Base-by-base conservation (phyloP, 2,797 vertebrate species). In the Podargus strigoides region DNA sequence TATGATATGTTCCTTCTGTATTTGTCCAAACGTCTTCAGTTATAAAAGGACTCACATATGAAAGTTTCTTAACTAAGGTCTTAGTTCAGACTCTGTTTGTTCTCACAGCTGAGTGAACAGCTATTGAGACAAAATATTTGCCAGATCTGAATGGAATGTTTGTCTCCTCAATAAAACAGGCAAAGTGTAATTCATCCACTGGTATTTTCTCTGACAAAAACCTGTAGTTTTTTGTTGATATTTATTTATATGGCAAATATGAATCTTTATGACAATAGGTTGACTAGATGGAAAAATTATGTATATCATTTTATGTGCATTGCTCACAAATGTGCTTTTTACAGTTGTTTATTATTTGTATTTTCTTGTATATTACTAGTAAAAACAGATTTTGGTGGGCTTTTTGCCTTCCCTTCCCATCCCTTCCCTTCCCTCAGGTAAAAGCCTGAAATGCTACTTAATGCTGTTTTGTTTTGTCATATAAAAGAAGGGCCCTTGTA, bases 101-200 rank as follows among this genome's bases (percentile, higher is more conserved):
- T 97, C 93, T 95, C 82, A 74, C 49, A 20, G 37, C 60, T 93
- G 77, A 93, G 42, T 75, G 91, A 95, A 75, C 42, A 91, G 72
- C 69, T 96, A 10, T 26, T 62, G 95, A 92, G 89, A 9, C 74
- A 95, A 92, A 83, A 95, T 96, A 93, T 92, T 95, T 97, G 76
- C 93, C 83, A 74, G 82, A 63, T 68, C 76, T 68, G 67, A 95
- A 91, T 60, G 72, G 34, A 90, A 36, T 3, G 5, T 86, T 69
- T 67, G 36, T 70, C 53, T 68, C 68, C 73, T 91, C 73, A 75
- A 82, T 89, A 89, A 96, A 96, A 92, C 87, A 85, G 41, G 14
- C 73, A 69, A 86, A 94, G 42, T 85, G 79, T 94, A 84, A 92
- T 88, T 94, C 67, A 90, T 74, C 49, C 62, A 68, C 41, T 78